Base-by-base conservation (phyloP, 1,140 invertebrate genomes). In the Tetragnatha versicolor region DNA sequence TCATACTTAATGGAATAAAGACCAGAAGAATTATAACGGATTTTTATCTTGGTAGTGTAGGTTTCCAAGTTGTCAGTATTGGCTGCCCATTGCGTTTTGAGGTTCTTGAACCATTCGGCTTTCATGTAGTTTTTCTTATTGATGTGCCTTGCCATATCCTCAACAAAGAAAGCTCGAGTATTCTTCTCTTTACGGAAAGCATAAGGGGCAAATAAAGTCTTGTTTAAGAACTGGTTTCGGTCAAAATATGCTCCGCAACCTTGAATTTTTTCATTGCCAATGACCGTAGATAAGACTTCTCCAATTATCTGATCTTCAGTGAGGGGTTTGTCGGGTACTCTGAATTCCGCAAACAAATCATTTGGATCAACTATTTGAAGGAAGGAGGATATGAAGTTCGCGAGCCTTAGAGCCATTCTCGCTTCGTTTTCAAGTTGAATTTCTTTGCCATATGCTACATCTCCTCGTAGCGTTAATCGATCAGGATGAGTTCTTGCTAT, bases 291-390 rank as follows among this genome's bases (percentile, higher is more conserved):
- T 20, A 99, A 84, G 0, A 95, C 97, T 85, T 98, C 95, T 0
- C 93, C 94, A 81, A 97, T 93, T 91, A 97, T 93, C 88, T 97
- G 94, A 89, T 97, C 94, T 87, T 95, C 94, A 1, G 93, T 94
- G 14, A 98, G 87, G 6, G 93, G 91, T 80, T 91, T 91, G 84
- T 97, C 95, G 0, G 94, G 91, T 3, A 97, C 91, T 79, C 94
- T 88, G 83, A 93, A 95, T 20, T 95, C 85, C 37, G 87, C 97
- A 88, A 97, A 98, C 33, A 97, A 92, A 88, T 98, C 96, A 83
- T 93, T 91, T 0, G 95, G 93, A 88, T 98, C 94, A 12, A 95
- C 93, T 58, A 96, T 90, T 89, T 94, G 86, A 39, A 87, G 83
- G 83, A 88, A 88, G 79, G 85, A 85, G 20, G 86, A 87, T 10